Evolutionary conservation across 2,113 vertebrate species (phyloP), one percentile per base, ranked within the genome.

Genomic region (Apodemus speciosus): DNA sequence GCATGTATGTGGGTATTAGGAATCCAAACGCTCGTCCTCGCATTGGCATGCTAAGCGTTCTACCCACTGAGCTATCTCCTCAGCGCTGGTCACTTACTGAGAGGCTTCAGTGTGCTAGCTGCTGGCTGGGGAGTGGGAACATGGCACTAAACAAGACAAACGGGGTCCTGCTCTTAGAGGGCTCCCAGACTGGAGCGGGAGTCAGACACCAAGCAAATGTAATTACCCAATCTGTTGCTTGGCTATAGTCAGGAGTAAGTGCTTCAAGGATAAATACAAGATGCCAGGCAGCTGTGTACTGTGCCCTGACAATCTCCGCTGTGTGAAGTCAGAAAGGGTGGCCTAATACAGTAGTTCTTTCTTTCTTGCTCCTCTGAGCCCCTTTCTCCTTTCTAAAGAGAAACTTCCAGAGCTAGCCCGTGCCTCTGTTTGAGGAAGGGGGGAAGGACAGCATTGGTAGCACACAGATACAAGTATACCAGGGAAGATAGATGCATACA

Each of bases 301-400:
- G 89, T 68, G n/a, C 64, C 20, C 14, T 15, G 69, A 30, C 25
- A 53, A 81, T 46, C 18, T 32, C 35, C 46, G 49, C 49, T 53
- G 46, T 35, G 68, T 15, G 20, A 88, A 81, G 80, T 85, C 43
- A 30, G 23, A 25, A 93, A 92, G 83, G 35, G 43, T 90, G 89
- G 53, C 23, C 64, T 90, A 32, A 51, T 62, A 27, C 2, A 85
- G 77, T 43, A 43, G 20, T 77, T 81, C 18, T 71, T 95, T 81
- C 69, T 85, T 79, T 23, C 72, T 35, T 43, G 68, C n/a, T 90
- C 69, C 35, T 62, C 75, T 58, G 51, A 81, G 69, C 15, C n/a
- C 96, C n/a, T 76, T 91, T 88, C 86, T 90, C 27, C 58, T 79
- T 77, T 30, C 21, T 92, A 35, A 92, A 88, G 69, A 86, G 77